Conservation (phyloP, 2,888 invertebrate genomes). For the Steinernema carpocapsae region DNA sequence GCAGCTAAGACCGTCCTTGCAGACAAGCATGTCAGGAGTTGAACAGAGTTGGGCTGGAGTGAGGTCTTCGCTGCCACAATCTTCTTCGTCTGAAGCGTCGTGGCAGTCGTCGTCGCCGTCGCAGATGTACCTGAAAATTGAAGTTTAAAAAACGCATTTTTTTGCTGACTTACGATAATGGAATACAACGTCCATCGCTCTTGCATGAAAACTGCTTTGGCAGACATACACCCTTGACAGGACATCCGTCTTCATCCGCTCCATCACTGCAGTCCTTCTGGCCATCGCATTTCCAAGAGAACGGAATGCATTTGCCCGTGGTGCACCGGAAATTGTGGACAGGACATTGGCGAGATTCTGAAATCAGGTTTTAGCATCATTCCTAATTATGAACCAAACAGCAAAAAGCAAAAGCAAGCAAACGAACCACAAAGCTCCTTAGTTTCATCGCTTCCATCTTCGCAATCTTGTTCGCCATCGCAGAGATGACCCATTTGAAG, state of each 20-base stretch:
- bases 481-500: slow-evolving; percentile 69
- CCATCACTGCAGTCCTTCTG: slow-evolving; percentile 78
- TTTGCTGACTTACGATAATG: slow-evolving; percentile 22
- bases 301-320: slow-evolving; percentile 80
- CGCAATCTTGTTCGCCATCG: slow-evolving; percentile 75
- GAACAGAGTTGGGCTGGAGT: not conserved
- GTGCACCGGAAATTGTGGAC: slow-evolving; percentile 75
- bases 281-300: slow-evolving; percentile 82
- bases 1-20: slow-evolving; percentile 38
- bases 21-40: not conserved
- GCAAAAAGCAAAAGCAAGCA: slow-evolving; percentile 17
- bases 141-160: not conserved
- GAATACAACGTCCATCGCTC: slow-evolving; percentile 40
- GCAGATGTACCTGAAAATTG: slow-evolving; percentile 71
- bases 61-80: slow-evolving; percentile 69
- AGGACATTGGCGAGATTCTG: slow-evolving; percentile 37
- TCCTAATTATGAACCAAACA: not conserved
- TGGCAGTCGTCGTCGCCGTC: slow-evolving; percentile 73
- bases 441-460: slow-evolving; percentile 70
- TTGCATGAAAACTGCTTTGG: slow-evolving; percentile 39
- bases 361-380: slow-evolving; percentile 16
- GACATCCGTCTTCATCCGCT: slow-evolving; percentile 72
- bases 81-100: slow-evolving; percentile 76
- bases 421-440: slow-evolving; percentile 36
- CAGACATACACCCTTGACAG: slow-evolving; percentile 24